Base-by-base conservation (phyloP, 2,797 vertebrate species). In the Sternarchorhynchus goeldii region DNA sequence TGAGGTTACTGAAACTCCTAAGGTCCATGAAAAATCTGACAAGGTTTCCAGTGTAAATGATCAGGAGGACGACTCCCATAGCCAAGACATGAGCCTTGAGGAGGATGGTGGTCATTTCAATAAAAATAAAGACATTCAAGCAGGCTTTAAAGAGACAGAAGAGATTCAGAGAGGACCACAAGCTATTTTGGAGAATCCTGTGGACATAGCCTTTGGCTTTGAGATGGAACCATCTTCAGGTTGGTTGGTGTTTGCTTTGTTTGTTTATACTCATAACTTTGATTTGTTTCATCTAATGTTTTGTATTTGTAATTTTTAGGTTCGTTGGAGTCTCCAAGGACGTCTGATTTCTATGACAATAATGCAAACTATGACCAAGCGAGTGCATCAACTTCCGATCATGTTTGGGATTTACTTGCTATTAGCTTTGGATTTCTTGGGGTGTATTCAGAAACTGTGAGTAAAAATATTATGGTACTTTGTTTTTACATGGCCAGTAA, bases 381-480 rank as follows among this genome's bases (percentile, higher is more conserved):
- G 21, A 82, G 90, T 69, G 76, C 86, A 57, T 83, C 80, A 25
- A 82, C 78, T 32, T 65, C 88, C 53, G 36, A 88, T 68, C 88
- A 91, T 21, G 45, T 85, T 1, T 76, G 81, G 73, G 88, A 84
- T 31, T 71, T 84, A 14, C 1, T 93, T 57, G 80, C 81, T 21
- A 53, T 88, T 16, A 64, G 89, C 21, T 87, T 81, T 82, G 89
- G 85, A 63, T 87, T 90, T 85, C 45, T 92, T 50, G 70, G 45
- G 41, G 85, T 90, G 31, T 91, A 93, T 85, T 85, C 81, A 39
- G 73, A 85, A 79, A 85, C 71, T 91, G 96, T 96, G 87, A 95
- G 95, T 94, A 45, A 12, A 6, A 12, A 4, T 29, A 0, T 10
- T 64, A 10, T 70, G 29, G 20, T 16, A 14, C 20, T 67, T n/a